Base-by-base conservation (phyloP, 1,140 invertebrate genomes). In the Aphelenchoides fujianensis region DNA sequence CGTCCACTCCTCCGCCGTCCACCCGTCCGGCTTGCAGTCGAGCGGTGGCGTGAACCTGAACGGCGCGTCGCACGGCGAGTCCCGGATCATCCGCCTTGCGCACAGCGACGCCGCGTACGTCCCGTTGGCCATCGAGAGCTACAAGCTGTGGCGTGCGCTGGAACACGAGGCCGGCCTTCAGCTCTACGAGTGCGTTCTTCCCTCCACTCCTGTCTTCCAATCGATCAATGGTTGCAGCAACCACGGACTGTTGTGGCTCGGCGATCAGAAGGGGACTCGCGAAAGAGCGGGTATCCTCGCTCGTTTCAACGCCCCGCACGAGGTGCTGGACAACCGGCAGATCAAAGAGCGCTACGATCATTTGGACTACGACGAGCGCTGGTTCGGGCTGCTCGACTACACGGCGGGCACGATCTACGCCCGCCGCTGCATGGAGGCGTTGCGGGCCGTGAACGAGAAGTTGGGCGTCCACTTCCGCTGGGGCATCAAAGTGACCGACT, bases 201-300 rank as follows among this genome's bases (percentile, higher is more conserved):
- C n/a, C n/a, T n/a, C n/a, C n/a, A 48, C 7, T 31, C 28, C 72
- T 27, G 16, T 16, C 2, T 70, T 69, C 1, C 0, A 73, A 19
- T 73, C 12, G 30, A 1, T 30, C 30, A 30, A 41, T 5, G 70
- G 28, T 69, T 68, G 2, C 30, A 79, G 72, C 55, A 53, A 52
- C n/a, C 73, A 80, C 63, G 78, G 78, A 28, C 28, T 79, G 59
- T 30, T 79, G 2, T 81, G 79, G 74, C 5, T 82, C 23, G 74
- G 69, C 1, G 37, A 74, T 31, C 28, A 54, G 28, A 36, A 59
- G 36, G 52, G 62, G 19, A 77, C 78, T 1, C n/a, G 35, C 3
- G 28, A 69, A 34, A 53, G 74, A 30, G 37, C 76, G 3, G 27
- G 64, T 12, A 63, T 77, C 32, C 71, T 79, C 5, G n/a, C 28